These are phyloP conservation scores for Smithornis capensis DNA, from an alignment of 2,113 vertebrate species.

Conservation along the genomic window DNA sequence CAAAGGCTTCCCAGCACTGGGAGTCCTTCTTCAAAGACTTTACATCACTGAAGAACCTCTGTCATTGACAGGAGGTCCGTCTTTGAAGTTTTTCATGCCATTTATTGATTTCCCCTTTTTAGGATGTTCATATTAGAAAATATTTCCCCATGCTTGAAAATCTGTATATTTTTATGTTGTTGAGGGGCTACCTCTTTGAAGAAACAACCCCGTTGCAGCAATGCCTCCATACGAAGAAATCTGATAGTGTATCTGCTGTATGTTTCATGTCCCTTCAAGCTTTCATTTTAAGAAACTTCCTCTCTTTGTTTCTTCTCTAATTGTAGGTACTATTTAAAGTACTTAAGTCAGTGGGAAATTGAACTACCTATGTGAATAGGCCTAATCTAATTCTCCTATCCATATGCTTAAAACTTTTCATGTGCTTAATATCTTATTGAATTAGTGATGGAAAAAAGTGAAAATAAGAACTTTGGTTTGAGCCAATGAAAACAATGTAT, in stretches of 20 bases:
- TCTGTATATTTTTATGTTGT: conserved; percentile 76
- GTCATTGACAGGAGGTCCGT: conserved; percentile 82
- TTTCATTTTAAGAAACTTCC: conserved; percentile 49
- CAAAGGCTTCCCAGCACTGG: conserved; percentile 83
- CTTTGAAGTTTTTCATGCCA: conserved; percentile 86
- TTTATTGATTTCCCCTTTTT: conserved; percentile 83
- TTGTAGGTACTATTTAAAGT: neutral
- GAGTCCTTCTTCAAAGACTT: conserved; percentile 85
- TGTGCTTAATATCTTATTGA: neutral
- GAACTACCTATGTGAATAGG: neutral
- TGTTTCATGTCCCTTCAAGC: conserved; percentile 35
- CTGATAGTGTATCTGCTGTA: conserved; percentile 35
- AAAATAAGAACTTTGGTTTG: neutral
- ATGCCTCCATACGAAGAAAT: conserved; percentile 63
- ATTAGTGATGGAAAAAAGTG: neutral
- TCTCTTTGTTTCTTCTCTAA: conserved; percentile 8
- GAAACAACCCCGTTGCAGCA: conserved; percentile 66
- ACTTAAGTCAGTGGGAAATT: neutral
- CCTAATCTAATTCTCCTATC: neutral
- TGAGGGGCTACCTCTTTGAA: conserved; percentile 75
- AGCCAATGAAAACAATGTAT: neutral
- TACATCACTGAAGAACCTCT: conserved; percentile 77
- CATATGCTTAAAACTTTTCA: neutral
- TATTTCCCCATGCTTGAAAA: conserved; percentile 77
- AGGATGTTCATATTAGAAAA: conserved; percentile 83